These are phyloP conservation scores for Arenaria interpres DNA, from an alignment of 2,113 vertebrate species.

Conservation along the genomic window DNA sequence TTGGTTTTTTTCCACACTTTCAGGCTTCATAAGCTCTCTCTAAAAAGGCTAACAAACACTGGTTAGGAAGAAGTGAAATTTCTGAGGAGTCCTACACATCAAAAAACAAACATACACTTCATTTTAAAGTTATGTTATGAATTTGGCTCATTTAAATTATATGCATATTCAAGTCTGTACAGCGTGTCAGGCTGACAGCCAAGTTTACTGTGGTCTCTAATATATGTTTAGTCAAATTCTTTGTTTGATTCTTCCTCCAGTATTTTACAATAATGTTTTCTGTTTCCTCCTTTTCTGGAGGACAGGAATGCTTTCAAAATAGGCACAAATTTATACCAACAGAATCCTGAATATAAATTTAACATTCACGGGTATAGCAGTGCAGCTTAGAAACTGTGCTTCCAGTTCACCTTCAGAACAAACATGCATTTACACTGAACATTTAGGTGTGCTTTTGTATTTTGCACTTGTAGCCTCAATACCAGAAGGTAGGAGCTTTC, in stretches of 20 bases:
- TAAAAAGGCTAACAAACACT: neutral
- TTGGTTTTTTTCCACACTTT: neutral
- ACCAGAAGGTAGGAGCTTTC: neutral
- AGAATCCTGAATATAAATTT: neutral
- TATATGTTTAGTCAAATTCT: neutral
- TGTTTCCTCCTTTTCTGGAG: neutral
- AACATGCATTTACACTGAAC: neutral
- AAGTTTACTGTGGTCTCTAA: neutral
- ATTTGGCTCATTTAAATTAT: neutral
- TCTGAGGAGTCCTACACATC: neutral
- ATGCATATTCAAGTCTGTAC: neutral
- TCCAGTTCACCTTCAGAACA: neutral
- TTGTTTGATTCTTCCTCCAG: neutral
- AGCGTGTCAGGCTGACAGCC: neutral
- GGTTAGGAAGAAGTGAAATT: neutral
- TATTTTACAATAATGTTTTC: neutral
- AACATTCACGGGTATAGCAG: neutral
- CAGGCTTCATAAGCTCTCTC: neutral
- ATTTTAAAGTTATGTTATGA: neutral
- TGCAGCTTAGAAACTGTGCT: neutral
- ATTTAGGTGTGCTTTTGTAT: neutral
- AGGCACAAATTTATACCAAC: neutral
- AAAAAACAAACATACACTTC: neutral
- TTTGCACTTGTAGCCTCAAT: neutral
- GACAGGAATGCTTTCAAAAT: neutral